Evolutionary conservation across 2,888 invertebrate genomes (phyloP).

Genomic region (Linnaemya tessellans): DNA sequence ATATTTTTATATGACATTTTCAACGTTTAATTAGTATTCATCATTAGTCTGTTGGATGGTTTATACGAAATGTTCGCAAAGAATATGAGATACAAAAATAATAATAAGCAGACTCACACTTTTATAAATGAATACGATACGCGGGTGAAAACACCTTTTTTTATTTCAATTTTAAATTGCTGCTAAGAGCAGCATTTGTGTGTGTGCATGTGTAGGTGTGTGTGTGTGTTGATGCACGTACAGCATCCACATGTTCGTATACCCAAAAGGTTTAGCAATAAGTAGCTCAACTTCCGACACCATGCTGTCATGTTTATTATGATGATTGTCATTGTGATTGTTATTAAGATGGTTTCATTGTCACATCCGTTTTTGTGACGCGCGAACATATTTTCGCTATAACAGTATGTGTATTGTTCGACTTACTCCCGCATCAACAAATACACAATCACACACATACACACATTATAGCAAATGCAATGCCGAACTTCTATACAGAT

Average conservation of each 20-base stretch:
- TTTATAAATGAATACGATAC: slow-evolving; percentile 1
- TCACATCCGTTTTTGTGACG: slow-evolving; percentile 69
- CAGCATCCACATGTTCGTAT: slow-evolving; percentile 5
- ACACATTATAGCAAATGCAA: background rate
- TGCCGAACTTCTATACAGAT: background rate
- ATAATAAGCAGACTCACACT: background rate
- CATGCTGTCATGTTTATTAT: slow-evolving; percentile 71
- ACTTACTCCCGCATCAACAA: slow-evolving; percentile 2
- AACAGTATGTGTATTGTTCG: slow-evolving; percentile 51
- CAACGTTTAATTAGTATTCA: slow-evolving; percentile 71
- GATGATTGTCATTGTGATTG: slow-evolving; percentile 69
- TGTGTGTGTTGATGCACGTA: too few relatives aligned
- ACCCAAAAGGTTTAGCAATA: slow-evolving; percentile 64
- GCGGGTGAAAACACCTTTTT: slow-evolving; percentile 9
- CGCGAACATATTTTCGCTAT: slow-evolving; percentile 67
- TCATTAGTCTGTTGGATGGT: slow-evolving; percentile 58
- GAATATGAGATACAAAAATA: slow-evolving; percentile 3
- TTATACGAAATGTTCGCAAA: background rate
- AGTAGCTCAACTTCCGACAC: slow-evolving; percentile 72
- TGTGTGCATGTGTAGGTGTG: background rate
- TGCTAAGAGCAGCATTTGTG: slow-evolving; percentile 15
- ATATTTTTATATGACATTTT: slow-evolving; percentile 43
- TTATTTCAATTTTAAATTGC: slow-evolving; percentile 42
- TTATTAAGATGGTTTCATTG: slow-evolving; percentile 72
- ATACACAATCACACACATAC: slow-evolving; percentile 1